Evolutionary conservation across 2,888 invertebrate species (phyloP).

Genomic region (Cactoblastis cactorum): DNA sequence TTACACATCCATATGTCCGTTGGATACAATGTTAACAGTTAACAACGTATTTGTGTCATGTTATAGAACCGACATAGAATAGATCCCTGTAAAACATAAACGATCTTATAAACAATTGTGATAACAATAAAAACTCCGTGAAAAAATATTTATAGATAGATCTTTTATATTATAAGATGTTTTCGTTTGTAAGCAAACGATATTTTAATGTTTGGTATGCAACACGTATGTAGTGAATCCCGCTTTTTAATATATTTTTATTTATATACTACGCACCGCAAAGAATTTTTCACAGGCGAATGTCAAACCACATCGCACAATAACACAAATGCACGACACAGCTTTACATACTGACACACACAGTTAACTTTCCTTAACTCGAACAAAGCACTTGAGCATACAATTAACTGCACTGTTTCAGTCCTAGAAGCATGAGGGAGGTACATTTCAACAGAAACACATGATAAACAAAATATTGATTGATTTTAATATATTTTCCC

Average conservation of each 20-base stretch:
- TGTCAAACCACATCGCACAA: slow-evolving; percentile 18
- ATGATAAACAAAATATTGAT: neutral
- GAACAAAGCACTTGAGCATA: slow-evolving; percentile 46
- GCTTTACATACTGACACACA: slow-evolving; percentile 37
- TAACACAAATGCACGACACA: slow-evolving; percentile 33
- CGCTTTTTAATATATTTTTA: slow-evolving; percentile 16
- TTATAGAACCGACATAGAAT: slow-evolving; percentile 7
- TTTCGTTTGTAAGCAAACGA: slow-evolving; percentile 14
- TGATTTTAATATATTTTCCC: neutral
- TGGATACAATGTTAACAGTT: slow-evolving; percentile 20
- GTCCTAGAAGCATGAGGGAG: slow-evolving; percentile 53
- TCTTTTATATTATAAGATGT: slow-evolving; percentile 12
- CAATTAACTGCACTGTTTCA: slow-evolving; percentile 73
- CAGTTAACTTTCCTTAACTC: slow-evolving; percentile 53
- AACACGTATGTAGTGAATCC: slow-evolving; percentile 15
- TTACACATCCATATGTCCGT: slow-evolving; percentile 24
- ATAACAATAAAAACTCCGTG: slow-evolving; percentile 23
- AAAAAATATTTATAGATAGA: slow-evolving; percentile 12
- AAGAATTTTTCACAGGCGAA: slow-evolving; percentile 10
- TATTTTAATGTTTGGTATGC: slow-evolving; percentile 16
- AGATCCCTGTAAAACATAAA: slow-evolving; percentile 8
- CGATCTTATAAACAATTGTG: slow-evolving; percentile 24
- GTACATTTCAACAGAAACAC: slow-evolving; percentile 10
- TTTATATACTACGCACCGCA: slow-evolving; percentile 14
- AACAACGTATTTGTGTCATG: slow-evolving; percentile 17